Base-by-base conservation (phyloP, 2,113 vertebrate genomes). In the Sarotherodon lohbergeri region DNA sequence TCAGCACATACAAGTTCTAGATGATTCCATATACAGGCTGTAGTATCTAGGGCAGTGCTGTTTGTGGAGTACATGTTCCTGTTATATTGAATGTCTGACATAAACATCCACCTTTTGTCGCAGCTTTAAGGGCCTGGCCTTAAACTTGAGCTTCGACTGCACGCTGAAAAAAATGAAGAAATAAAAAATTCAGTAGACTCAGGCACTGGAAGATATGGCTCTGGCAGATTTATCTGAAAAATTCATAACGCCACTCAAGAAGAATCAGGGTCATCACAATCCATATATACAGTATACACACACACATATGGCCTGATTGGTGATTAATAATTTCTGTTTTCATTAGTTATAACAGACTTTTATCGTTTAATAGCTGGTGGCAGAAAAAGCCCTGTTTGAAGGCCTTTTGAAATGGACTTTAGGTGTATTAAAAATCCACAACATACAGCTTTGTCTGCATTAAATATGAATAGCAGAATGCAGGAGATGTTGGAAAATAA, bases 141-240 rank as follows among this genome's bases (percentile, higher is more conserved):
- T 36, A 27, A 59, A 48, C 34, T 76, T 71, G 34, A 55, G 36
- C 39, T 80, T 48, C 32, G 79, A 78, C 39, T 84, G 68, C 36
- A 87, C 81, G 43, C 34, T 84, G 68, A 29, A 88, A 36, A 90
- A 94, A 82, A 93, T 36, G 19, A 83, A 85, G 82, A 76, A 89
- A 95, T 95, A 56, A 94, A 95, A 94, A 56, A 94, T 95, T 96
- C 68, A 96, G 86, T 73, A 46, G n/a, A 88, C 48, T 57, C 88
- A 86, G 57, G 68, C 88, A 89, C 88, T 84, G 88, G 87, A 91
- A 93, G 89, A 93, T 73, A 85, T 81, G 80, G 82, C 43, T 79
- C 80, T 90, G 93, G 91, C 86, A 90, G 90, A 13, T 61, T 83
- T 94, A 91, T 90, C 83, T 96, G 9, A 96, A 96, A 96, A 92